These are phyloP conservation scores for Scaptomyza polygonia DNA, from an alignment of 2,888 invertebrate species.

Conservation along the genomic window DNA sequence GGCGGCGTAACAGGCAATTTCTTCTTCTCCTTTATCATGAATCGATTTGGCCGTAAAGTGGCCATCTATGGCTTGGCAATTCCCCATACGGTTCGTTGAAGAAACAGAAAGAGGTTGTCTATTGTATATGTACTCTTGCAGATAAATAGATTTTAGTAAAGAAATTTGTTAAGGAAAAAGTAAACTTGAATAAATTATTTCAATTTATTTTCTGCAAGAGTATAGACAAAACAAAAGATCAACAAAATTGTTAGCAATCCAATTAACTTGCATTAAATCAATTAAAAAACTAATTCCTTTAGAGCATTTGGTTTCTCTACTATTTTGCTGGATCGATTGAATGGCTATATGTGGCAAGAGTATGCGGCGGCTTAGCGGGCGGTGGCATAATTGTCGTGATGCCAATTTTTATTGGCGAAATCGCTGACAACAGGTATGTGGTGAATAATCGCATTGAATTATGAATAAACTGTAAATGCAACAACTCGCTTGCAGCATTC, in stretches of 20 bases:
- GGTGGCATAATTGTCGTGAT: slow-evolving; percentile 80
- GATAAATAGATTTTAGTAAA: too few species aligned
- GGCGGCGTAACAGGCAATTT: slow-evolving; percentile 81
- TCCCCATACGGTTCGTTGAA: slow-evolving; percentile 79
- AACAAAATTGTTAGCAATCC: too few species aligned
- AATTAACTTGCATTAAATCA: too few species aligned
- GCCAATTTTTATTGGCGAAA: slow-evolving; percentile 83
- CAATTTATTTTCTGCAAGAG: too few species aligned
- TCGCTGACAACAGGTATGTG: slow-evolving; percentile 81
- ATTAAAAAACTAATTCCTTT: neutral
- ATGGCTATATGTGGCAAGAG: slow-evolving; percentile 80
- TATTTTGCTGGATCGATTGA: slow-evolving; percentile 76
- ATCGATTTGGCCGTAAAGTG: slow-evolving; percentile 78
- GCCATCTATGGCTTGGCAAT: slow-evolving; percentile 76
- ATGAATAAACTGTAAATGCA: neutral
- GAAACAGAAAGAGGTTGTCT: neutral
- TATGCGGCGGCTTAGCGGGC: slow-evolving; percentile 80
- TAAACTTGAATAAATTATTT: too few species aligned
- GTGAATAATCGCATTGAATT: slow-evolving; percentile 22
- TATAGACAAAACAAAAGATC: neutral
- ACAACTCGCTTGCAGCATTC: slow-evolving; percentile 58
- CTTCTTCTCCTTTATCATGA: slow-evolving; percentile 72
- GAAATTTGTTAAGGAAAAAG: too few species aligned
- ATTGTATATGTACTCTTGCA: neutral
- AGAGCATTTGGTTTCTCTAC: slow-evolving; percentile 81